Evolutionary conservation across 2,797 vertebrate species (phyloP).

Genomic region (Brachyalestes nurse): DNA sequence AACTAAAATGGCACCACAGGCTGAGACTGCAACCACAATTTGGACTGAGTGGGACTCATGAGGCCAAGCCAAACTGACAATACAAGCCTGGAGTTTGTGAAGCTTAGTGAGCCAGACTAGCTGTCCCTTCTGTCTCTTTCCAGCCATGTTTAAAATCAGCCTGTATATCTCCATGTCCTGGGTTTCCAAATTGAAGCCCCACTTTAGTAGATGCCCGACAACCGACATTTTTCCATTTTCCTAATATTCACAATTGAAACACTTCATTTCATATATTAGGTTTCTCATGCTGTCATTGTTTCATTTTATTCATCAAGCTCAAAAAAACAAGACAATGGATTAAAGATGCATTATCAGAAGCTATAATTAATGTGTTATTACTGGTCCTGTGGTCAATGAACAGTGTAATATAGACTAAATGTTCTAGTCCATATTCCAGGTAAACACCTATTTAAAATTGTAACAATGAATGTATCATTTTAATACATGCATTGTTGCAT

Average conservation of each 20-base stretch:
- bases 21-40: conserved; percentile 20
- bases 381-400: background rate
- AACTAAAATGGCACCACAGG: conserved; percentile 26
- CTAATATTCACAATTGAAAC: background rate
- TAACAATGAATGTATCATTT: background rate
- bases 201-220: background rate
- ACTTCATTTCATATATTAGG: background rate
- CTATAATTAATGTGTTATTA: background rate
- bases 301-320: background rate
- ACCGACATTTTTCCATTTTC: background rate
- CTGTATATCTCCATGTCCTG: background rate
- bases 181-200: background rate
- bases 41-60: background rate
- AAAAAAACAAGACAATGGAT: background rate
- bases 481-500: background rate
- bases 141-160: background rate
- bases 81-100: background rate
- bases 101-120: conserved; percentile 1
- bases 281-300: background rate
- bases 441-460: conserved; percentile 22
- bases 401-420: too few species aligned
- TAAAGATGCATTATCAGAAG: background rate
- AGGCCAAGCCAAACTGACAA: conserved; percentile 19
- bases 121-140: conserved; percentile 1
- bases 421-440: background rate